A percentile compares a stretch with the other conserved stretches of the same genome.
Evolutionary conservation across 1,140 invertebrate genomes (phyloP).

Genomic region (Drosophila nannoptera): DNA sequence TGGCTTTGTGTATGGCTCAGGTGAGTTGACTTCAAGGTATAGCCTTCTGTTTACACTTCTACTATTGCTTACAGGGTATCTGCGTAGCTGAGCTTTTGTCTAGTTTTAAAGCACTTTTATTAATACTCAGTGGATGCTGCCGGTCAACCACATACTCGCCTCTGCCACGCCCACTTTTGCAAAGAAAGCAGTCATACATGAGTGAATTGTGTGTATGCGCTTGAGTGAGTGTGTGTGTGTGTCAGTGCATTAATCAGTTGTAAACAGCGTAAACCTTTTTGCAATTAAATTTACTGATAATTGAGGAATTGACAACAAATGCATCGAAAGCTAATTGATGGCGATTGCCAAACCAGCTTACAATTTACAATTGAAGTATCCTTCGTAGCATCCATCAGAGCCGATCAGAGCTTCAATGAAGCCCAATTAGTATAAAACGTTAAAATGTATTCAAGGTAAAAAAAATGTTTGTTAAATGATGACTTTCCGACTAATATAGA

Average conservation of each 20-base stretch:
- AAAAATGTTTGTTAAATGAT: no score
- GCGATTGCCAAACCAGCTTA: slow-evolving; percentile 13
- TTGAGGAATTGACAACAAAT: slow-evolving; percentile 35
- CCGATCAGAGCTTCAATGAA: no score
- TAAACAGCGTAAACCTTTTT: slow-evolving; percentile 42
- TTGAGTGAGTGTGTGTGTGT: slow-evolving; percentile 2
- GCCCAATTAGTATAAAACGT: no score
- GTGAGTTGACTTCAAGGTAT: not conserved
- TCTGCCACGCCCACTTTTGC: slow-evolving; percentile 3
- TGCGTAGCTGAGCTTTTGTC: not conserved
- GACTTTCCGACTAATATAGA: no score
- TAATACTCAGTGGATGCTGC: slow-evolving; percentile 7
- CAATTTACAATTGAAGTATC: slow-evolving; percentile 4
- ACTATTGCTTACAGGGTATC: slow-evolving; percentile 9
- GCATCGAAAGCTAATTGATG: slow-evolving; percentile 23
- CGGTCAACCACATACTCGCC: slow-evolving; percentile 20
- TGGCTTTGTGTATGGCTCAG: no score
- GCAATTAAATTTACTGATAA: slow-evolving; percentile 43
- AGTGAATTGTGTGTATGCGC: not conserved
- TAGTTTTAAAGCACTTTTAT: not conserved
- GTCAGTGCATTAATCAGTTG: slow-evolving; percentile 42
- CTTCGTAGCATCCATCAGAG: slow-evolving; percentile 2
- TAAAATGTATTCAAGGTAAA: no score
- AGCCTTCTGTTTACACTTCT: not conserved
- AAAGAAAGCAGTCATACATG: slow-evolving; percentile 1